Percentiles rank a stretch among this genome's conserved stretches.
phyloP scores from a whole-genome alignment of 2,888 invertebrate species.

The Rambutsinella grinnellia region DNA sequence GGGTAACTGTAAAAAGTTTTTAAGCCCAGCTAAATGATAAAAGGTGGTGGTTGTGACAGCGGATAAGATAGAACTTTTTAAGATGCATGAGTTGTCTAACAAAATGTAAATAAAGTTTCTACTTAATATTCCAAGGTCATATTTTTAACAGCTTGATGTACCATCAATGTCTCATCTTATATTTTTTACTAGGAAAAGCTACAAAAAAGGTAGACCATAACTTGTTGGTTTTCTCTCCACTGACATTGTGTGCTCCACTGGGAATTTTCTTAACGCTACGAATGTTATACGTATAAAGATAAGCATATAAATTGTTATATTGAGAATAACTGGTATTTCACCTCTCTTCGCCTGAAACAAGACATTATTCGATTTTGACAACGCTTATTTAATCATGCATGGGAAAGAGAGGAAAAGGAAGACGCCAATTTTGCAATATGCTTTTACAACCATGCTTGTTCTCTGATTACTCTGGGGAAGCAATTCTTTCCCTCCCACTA shows the following conservation, averaged over 20 bases:
- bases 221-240: not conserved
- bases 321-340: no score
- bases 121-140: not conserved
- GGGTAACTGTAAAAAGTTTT: no score
- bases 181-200: not conserved
- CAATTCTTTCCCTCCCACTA: not conserved
- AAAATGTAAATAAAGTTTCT: not conserved
- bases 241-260: not conserved
- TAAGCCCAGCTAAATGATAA: no score
- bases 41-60: no score
- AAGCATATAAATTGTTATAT: not conserved
- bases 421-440: not conserved
- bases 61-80: not conserved
- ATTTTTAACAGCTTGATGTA: not conserved
- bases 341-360: not conserved
- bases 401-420: not conserved
- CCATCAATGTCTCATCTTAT: not conserved
- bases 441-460: not conserved
- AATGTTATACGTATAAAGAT: not conserved
- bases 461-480: not conserved
- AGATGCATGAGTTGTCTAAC: not conserved
- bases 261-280: not conserved
- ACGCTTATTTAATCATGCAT: not conserved
- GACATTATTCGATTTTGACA: not conserved
- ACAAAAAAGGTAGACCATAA: no score